These are phyloP conservation scores for Pammene aurita DNA, from an alignment of 2,888 invertebrate species.

Conservation along the genomic window DNA sequence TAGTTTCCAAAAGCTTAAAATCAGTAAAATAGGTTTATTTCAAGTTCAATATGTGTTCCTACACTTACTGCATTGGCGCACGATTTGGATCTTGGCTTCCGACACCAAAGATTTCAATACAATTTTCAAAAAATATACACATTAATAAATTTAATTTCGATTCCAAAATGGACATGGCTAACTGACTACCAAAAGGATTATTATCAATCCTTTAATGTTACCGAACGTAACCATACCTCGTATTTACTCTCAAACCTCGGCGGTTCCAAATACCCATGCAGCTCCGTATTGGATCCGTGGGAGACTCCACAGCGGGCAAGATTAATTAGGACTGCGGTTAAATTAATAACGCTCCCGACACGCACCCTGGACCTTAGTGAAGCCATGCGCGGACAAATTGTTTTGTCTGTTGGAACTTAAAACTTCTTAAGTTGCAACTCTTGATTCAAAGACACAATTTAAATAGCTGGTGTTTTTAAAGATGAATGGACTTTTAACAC, in stretches of 20 bases:
- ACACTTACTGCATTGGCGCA: no score
- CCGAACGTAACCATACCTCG: not conserved
- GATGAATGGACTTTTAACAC: no score
- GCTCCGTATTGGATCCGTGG: slow-evolving; percentile 52
- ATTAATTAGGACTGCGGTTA: slow-evolving; percentile 79
- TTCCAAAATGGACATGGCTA: no score
- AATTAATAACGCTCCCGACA: slow-evolving; percentile 73
- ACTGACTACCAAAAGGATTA: not conserved
- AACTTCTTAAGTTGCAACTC: slow-evolving; percentile 2
- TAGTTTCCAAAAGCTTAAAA: no score
- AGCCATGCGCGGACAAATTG: slow-evolving; percentile 49
- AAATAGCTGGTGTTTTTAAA: not conserved
- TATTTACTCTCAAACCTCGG: slow-evolving; percentile 3
- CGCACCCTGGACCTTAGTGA: slow-evolving; percentile 58
- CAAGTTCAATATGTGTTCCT: no score
- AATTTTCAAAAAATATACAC: no score
- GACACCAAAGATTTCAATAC: no score
- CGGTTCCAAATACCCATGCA: slow-evolving; percentile 7
- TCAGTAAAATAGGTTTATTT: no score
- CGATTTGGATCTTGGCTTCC: no score
- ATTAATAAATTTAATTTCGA: no score
- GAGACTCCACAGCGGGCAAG: slow-evolving; percentile 73
- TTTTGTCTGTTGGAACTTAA: slow-evolving; percentile 50
- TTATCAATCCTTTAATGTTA: not conserved
- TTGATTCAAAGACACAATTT: not conserved